Evolutionary conservation across 2,888 invertebrate genomes (phyloP).

Genomic region (Microplitis deprimator): DNA sequence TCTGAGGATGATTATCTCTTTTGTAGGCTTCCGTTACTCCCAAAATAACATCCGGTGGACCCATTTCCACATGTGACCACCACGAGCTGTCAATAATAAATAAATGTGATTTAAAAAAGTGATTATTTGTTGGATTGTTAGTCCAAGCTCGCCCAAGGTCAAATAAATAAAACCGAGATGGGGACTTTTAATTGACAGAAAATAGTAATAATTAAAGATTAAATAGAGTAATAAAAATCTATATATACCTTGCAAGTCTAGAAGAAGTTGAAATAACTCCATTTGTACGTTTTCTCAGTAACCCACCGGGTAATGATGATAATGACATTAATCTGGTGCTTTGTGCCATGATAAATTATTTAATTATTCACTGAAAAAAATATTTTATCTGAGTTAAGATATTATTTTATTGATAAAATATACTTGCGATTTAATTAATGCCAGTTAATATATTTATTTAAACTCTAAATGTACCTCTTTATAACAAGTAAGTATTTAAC

Average conservation of each 20-base stretch:
- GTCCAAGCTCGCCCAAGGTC: neutral
- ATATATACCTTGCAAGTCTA: conserved; percentile 54
- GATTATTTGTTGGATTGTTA: neutral
- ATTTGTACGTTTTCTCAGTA: conserved; percentile 54
- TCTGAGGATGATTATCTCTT: conserved; percentile 89
- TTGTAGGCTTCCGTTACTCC: conserved; percentile 98
- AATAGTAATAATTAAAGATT: neutral
- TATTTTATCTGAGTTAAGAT: neutral
- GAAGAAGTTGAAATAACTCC: conserved; percentile 43
- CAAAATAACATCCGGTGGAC: conserved; percentile 97
- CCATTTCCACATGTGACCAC: conserved; percentile 94
- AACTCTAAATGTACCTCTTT: neutral
- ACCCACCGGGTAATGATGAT: conserved; percentile 40
- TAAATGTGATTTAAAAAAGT: neutral
- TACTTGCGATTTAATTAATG: neutral
- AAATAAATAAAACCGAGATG: neutral
- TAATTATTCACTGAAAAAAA: neutral
- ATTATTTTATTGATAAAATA: neutral
- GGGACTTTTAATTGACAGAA: neutral
- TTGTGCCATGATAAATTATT: conserved; percentile 53
- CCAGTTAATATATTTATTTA: neutral
- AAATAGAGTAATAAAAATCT: conserved; percentile 4
- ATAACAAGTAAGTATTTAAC: neutral
- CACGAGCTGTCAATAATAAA: conserved; percentile 77
- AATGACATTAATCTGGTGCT: conserved; percentile 53